These are phyloP conservation scores for Eurytoma californica DNA, from an alignment of 2,888 invertebrate species.

Conservation along the genomic window DNA sequence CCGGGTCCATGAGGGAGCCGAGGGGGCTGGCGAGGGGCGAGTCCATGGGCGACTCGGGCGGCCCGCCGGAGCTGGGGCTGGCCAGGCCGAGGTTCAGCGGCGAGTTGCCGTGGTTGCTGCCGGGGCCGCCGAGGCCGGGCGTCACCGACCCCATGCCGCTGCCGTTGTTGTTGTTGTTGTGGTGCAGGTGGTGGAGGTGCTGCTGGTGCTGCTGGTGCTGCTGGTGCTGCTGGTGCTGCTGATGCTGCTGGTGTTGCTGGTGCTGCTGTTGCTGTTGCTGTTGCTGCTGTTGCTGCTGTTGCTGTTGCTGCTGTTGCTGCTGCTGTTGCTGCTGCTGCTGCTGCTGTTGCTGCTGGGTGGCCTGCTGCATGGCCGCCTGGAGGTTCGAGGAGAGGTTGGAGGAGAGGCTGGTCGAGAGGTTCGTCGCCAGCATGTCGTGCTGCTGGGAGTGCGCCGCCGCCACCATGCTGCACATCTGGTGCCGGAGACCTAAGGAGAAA, in stretches of 20 bases:
- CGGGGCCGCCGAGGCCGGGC: conserved; percentile 64
- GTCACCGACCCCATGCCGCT: conserved; percentile 70
- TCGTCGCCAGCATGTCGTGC: conserved; percentile 75
- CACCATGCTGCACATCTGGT: conserved; percentile 91
- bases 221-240: conserved; percentile 67
- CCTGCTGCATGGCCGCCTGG: conserved; percentile 75
- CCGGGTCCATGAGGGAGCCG: conserved; percentile 82
- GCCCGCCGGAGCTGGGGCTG: conserved; percentile 75
- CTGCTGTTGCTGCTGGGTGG: conserved; percentile 71
- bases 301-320: conserved; percentile 75
- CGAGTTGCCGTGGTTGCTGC: conserved; percentile 70
- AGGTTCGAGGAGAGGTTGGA: conserved; percentile 69
- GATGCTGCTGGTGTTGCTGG: conserved; percentile 53
- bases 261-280: conserved; percentile 63
- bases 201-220: conserved; percentile 12
- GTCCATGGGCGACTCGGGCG: conserved; percentile 78
- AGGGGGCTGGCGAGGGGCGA: conserved; percentile 80
- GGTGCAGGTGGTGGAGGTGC: conserved; percentile 15
- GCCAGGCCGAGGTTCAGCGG: conserved; percentile 76
- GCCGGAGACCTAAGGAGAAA: conserved; percentile 79
- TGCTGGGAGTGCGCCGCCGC: conserved; percentile 78
- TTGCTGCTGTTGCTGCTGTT: conserved; percentile 65
- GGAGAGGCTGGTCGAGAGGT: conserved; percentile 76
- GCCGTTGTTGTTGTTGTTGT: conserved; percentile 55
- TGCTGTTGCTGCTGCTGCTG: conserved; percentile 69